Conservation (phyloP, 2,797 vertebrate genomes). For the Taeniopygia guttata region DNA sequence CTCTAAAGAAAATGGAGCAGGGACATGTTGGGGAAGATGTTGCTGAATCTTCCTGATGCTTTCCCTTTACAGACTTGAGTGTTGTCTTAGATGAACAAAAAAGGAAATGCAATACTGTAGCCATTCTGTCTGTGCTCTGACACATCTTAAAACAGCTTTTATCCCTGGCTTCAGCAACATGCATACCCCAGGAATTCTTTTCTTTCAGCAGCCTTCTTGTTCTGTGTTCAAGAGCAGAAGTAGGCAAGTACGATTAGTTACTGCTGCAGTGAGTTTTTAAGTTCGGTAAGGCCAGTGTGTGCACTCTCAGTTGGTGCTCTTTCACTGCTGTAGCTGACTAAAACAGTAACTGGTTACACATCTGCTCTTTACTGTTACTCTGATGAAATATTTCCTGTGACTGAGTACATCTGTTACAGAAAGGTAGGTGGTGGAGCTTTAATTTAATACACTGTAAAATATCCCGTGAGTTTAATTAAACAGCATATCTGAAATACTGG, state of each 20-base stretch:
- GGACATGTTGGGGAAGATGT: not conserved
- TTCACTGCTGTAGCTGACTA: not conserved
- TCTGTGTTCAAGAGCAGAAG: not conserved
- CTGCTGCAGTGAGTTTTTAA: not conserved
- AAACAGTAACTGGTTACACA: not conserved
- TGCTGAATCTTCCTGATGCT: not conserved
- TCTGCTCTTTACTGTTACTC: constrained; percentile 7
- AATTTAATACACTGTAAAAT: not conserved
- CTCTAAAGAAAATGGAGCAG: not conserved
- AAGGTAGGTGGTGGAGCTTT: constrained; percentile 32
- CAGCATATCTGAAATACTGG: not conserved
- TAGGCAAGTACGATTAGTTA: not conserved
- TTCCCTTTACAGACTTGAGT: not conserved
- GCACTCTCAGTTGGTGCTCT: not conserved
- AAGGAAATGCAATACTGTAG: constrained; percentile 40
- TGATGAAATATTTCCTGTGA: constrained; percentile 8
- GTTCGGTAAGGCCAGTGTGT: not conserved
- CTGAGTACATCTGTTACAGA: constrained; percentile 18
- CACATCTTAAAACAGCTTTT: not conserved
- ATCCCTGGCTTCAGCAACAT: not conserved
- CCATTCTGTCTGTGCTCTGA: constrained; percentile 8
- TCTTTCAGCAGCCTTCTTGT: not conserved
- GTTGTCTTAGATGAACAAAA: constrained; percentile 42
- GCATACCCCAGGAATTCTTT: not conserved
- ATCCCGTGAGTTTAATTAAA: not conserved